Evolutionary conservation across 2,113 vertebrate species (phyloP).

Genomic region (Bostrychus sinensis): DNA sequence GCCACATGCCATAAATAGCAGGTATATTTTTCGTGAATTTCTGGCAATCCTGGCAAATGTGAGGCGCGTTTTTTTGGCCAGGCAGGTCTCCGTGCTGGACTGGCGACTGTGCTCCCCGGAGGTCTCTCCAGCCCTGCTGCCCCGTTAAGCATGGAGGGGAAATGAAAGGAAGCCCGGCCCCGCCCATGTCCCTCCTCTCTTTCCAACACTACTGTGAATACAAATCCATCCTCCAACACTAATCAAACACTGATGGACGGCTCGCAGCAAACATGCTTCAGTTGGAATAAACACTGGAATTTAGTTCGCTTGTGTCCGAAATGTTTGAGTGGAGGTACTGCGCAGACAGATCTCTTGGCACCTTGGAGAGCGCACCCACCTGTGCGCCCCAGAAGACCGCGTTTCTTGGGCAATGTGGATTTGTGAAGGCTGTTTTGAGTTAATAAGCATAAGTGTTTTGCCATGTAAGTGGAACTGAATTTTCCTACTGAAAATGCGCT

Average conservation of each 20-base stretch:
- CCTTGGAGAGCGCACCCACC: slow-evolving; percentile 72
- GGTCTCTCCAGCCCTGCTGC: slow-evolving; percentile 82
- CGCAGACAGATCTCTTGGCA: slow-evolving; percentile 51
- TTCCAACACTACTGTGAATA: slow-evolving; percentile 74
- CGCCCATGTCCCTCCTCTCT: slow-evolving; percentile 85
- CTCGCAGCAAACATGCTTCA: slow-evolving; percentile 17
- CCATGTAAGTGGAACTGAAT: slow-evolving; percentile 20
- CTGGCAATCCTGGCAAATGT: slow-evolving; percentile 87
- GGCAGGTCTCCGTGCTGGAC: slow-evolving; percentile 79
- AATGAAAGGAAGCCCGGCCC: slow-evolving; percentile 80
- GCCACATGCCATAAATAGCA: slow-evolving; percentile 98
- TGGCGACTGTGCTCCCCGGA: slow-evolving; percentile 81
- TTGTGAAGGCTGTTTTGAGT: slow-evolving; percentile 7
- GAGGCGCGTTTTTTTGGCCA: slow-evolving; percentile 78
- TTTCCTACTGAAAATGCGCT: slow-evolving; percentile 5
- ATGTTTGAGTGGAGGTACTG: slow-evolving; percentile 8
- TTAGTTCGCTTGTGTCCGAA: slow-evolving; percentile 30
- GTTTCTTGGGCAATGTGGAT: slow-evolving; percentile 59
- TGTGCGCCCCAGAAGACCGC: slow-evolving; percentile 65
- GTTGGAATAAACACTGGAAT: slow-evolving; percentile 21
- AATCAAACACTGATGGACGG: slow-evolving; percentile 50
- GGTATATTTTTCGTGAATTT: slow-evolving; percentile 87
- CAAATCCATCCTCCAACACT: slow-evolving; percentile 66
- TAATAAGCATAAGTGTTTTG: neutral
- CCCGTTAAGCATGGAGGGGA: slow-evolving; percentile 75